Evolutionary conservation across 2,888 invertebrate species (phyloP), one percentile per base, ranked within the genome.

Genomic region (Serrognathus titanus): DNA sequence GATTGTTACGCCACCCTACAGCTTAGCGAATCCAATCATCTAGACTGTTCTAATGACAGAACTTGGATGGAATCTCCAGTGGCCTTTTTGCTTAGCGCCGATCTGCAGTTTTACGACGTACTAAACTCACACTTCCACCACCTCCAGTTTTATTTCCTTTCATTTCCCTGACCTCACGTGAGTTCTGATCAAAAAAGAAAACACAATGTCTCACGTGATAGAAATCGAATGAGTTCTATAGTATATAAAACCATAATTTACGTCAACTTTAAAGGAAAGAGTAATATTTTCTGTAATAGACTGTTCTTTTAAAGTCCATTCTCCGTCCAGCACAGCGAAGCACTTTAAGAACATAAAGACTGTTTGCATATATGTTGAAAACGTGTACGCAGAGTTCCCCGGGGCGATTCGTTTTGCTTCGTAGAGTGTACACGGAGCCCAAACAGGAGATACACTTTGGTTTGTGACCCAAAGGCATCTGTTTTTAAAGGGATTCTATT

Each of bases 381-480:
- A 43, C 20, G 20, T 43, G 43, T 43, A n/a, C 16, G 16, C 12
- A 43, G 12, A 10, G 43, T 20, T 43, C 43, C 43, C 43, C 20
- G 43, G 43, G 20, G 43, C 43, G 43, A 43, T 11, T 9, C 13
- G 43, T 16, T 16, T 11, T 16, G 43, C 43, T 20, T 43, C 43
- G 43, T 43, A 20, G 20, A 43, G 43, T 43, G 43, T 43, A 16
- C 43, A 20, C 43, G 40, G 40, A 43, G 43, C 16, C 20, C 43
- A 43, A 41, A 43, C 13, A 20, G 43, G 20, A 13, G 43, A 43
- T 43, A 43, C 43, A 16, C 20, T 43, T 43, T 43, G 62, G 68
- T 66, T 68, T 69, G 67, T 69, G 71, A 71, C 71, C 73, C 65
- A 68, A 71, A 72, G 71, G 73, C 73, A 73, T 73, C 71, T 72